Base-by-base conservation (phyloP, 92 coral and sea anemone species). In the Meandrina meandrites region DNA sequence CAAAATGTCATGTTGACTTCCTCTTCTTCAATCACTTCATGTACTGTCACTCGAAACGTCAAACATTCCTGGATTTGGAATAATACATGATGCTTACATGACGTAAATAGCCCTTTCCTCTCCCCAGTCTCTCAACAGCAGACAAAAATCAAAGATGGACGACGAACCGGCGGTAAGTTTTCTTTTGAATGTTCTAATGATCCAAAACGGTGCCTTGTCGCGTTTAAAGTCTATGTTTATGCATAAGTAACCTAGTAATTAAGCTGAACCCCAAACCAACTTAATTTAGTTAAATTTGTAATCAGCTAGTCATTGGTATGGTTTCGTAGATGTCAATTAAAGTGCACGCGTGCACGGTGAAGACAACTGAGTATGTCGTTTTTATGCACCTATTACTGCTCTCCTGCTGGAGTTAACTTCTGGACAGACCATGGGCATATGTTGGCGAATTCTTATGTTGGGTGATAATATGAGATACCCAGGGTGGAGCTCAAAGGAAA, bases 71-170 rank as follows among this genome's bases (percentile, higher is more conserved):
- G 9, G 13, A 11, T n/a, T 47, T 47, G 37, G 36, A 31, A 48
- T 13, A 48, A 31, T 80, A 21, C 74, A 58, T 57, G 28, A 34
- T 3, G 32, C 84, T 35, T 80, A 80, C 84, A 80, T 31, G 51
- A 36, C 18, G 34, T 8, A 0, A 22, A 4, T 7, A 7, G 3
- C 4, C 0, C 36, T 11, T 34, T 35, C 58, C 84, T 57, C 53
- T 37, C 4, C 54, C 73, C 83, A 58, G 83, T 62, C 53, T 37
- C 73, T 58, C 32, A 21, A 18, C 80, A 37, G 69, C 21, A 1
- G 3, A 45, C 18, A 8, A 17, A 37, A 81, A 37, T 85, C 68
- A 37, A 85, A 85, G 64, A 85, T 85, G 88, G 88, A 17, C 67
- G 88, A 76, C 83, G 50, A 28, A 5, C 5, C 24, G 17, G 54